Evolutionary conservation across 2,888 invertebrate species (phyloP).

Genomic region (Autographa pulchrina): DNA sequence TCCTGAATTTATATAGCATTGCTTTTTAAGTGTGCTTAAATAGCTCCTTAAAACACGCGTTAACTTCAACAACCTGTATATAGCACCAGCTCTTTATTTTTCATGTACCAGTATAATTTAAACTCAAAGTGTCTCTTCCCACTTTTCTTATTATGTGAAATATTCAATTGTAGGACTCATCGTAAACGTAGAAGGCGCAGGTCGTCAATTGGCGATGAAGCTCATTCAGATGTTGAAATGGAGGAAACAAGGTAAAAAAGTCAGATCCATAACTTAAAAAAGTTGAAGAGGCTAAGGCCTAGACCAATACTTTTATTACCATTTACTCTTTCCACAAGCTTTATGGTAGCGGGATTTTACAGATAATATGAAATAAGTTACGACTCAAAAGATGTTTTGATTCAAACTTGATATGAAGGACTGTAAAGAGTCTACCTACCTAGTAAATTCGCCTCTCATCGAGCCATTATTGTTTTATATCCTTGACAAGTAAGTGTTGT

Average conservation of each 20-base stretch:
- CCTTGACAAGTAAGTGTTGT: too few relatives aligned
- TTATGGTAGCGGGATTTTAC: too few relatives aligned
- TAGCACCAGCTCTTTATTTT: conserved; percentile 1
- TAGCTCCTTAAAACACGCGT: background rate
- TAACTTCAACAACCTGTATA: background rate
- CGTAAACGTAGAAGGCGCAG: conserved; percentile 66
- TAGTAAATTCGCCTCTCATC: too few relatives aligned
- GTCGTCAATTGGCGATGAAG: conserved; percentile 63
- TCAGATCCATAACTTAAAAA: background rate
- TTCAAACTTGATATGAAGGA: too few relatives aligned
- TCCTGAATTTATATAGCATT: conserved; percentile 2
- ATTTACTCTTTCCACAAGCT: too few relatives aligned
- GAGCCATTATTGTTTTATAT: too few relatives aligned
- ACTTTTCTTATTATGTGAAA: background rate
- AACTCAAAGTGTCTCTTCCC: background rate
- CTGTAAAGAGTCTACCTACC: too few relatives aligned
- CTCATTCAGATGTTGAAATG: conserved; percentile 59
- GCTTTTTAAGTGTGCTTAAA: background rate
- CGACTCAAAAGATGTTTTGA: too few relatives aligned
- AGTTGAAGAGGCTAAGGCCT: too few relatives aligned
- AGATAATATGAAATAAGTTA: too few relatives aligned
- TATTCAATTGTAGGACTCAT: conserved; percentile 53
- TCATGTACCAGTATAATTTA: background rate
- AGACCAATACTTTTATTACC: too few relatives aligned
- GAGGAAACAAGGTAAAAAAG: conserved; percentile 65